These are phyloP conservation scores for Bombus terrestris DNA, from an alignment of 1,140 invertebrate species.

Conservation along the genomic window DNA sequence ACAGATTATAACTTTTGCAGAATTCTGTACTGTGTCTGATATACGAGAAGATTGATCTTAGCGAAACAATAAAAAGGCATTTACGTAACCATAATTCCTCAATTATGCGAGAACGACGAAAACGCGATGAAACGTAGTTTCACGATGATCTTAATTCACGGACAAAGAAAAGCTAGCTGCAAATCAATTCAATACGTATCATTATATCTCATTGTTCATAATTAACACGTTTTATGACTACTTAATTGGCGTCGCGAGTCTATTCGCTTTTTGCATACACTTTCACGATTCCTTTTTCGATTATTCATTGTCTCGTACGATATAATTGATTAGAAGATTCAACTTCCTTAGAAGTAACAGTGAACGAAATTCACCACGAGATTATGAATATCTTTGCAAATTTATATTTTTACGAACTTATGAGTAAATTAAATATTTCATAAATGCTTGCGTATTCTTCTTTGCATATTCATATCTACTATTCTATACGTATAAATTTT, in stretches of 20 bases:
- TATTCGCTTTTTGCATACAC: constrained; percentile 25
- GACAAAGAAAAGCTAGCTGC: constrained; percentile 9
- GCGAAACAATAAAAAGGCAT: background rate
- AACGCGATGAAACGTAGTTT: background rate
- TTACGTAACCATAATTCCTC: background rate
- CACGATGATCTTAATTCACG: background rate
- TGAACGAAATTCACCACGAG: background rate
- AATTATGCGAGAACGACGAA: background rate
- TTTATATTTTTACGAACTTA: too few relatives aligned
- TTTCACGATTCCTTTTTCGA: background rate
- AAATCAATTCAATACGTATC: constrained; percentile 37
- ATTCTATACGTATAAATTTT: too few relatives aligned
- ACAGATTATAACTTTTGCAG: background rate
- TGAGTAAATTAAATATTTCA: too few relatives aligned
- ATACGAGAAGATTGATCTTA: background rate
- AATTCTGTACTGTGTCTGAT: background rate
- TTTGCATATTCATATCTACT: too few relatives aligned
- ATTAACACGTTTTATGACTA: constrained; percentile 47
- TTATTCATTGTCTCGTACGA: constrained; percentile 18
- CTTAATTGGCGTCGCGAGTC: constrained; percentile 51
- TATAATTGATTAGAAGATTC: constrained; percentile 12
- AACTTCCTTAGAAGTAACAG: background rate
- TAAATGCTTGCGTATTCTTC: too few relatives aligned
- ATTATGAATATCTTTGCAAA: too few relatives aligned
- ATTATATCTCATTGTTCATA: constrained; percentile 39